Conservation (phyloP, 2,797 vertebrate species). For the Tauraco hartlaubi region DNA sequence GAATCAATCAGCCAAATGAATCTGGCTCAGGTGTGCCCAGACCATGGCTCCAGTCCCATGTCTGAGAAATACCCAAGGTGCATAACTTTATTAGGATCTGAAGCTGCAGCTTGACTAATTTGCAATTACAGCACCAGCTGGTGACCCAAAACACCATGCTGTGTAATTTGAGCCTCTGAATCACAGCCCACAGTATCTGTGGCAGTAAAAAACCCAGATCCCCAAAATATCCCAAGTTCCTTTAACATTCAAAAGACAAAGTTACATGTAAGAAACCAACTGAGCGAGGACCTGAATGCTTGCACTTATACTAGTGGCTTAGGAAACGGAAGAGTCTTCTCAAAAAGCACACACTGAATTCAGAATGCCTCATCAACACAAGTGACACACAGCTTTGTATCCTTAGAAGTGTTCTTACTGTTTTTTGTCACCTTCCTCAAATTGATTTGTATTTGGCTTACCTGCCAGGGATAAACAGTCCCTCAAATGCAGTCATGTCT, state of each 20-base stretch:
- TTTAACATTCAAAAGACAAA: neutral
- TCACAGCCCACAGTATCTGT: neutral
- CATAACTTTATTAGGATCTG: conserved; percentile 1
- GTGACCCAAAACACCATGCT: neutral
- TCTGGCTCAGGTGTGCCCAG: neutral
- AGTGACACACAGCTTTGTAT: neutral
- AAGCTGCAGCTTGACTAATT: conserved; percentile 27
- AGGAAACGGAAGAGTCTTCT: neutral
- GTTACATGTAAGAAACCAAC: neutral
- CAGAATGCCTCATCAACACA: neutral
- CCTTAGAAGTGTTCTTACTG: neutral
- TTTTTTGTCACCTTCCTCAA: neutral
- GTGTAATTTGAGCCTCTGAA: neutral
- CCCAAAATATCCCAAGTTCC: neutral
- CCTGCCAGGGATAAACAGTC: conserved; percentile 1
- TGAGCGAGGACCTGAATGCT: neutral
- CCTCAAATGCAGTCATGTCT: neutral
- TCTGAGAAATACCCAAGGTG: neutral
- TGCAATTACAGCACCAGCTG: conserved; percentile 39
- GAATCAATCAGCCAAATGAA: conserved; percentile 26
- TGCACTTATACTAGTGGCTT: neutral
- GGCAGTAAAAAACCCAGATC: neutral
- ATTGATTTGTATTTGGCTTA: conserved; percentile 9
- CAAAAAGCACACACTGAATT: neutral
- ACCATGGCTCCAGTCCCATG: neutral